Conservation (phyloP, 1,140 invertebrate genomes). For the Thaumatotibia leucotreta region DNA sequence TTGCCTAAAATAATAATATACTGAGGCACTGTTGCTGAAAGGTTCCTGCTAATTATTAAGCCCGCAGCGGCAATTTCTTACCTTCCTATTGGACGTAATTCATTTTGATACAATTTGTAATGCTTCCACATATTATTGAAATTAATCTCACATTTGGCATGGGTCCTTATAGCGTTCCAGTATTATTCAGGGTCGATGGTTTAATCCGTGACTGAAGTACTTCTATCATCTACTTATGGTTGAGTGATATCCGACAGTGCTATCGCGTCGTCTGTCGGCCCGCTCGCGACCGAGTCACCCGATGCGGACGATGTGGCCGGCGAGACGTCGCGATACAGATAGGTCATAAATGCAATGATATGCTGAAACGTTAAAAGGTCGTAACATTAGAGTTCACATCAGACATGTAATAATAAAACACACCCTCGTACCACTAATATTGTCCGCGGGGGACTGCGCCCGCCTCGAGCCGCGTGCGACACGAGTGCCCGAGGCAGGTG, state of each 20-base stretch:
- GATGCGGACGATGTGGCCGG: not conserved
- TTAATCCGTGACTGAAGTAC: not conserved
- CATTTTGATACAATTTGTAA: constrained; percentile 25
- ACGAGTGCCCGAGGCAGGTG: not conserved
- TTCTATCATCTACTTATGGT: not conserved
- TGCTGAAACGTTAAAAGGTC: constrained; percentile 11
- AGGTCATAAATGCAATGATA: not conserved
- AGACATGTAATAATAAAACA: constrained; percentile 14
- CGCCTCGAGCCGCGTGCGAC: not conserved
- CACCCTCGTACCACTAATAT: not conserved
- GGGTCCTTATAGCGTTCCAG: constrained; percentile 9
- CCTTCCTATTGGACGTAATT: not conserved
- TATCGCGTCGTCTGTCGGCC: not conserved
- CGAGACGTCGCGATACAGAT: not conserved
- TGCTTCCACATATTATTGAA: constrained; percentile 70
- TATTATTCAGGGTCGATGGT: not conserved
- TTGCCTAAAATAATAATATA: not conserved
- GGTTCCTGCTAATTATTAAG: not conserved
- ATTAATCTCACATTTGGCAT: constrained; percentile 60
- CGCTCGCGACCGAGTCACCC: not conserved
- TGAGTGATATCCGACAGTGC: not conserved
- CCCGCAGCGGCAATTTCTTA: not conserved
- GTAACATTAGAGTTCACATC: constrained; percentile 12
- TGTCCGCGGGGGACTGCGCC: not conserved
- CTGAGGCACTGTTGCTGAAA: not conserved